Conservation (phyloP, 2,888 invertebrate genomes). For the Oegoconia quadripuncta region DNA sequence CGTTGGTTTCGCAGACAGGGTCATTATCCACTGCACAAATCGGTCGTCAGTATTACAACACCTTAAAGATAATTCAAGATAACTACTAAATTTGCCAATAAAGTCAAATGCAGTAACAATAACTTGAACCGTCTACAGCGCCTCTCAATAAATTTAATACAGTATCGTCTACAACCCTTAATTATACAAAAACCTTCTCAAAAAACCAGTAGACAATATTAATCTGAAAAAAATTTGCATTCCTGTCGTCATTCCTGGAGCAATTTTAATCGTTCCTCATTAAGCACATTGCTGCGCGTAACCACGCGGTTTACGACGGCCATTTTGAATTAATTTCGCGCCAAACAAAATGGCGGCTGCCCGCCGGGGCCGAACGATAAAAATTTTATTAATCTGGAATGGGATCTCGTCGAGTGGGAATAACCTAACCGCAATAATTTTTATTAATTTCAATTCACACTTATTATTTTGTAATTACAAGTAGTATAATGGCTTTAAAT, state of each 20-base stretch:
- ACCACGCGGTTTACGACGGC: constrained; percentile 57
- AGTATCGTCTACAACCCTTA: too few relatives aligned
- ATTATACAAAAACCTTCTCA: constrained; percentile 12
- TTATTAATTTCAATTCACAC: constrained; percentile 38
- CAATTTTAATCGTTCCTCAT: constrained; percentile 71
- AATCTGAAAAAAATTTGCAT: constrained; percentile 46
- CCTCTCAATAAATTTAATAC: too few relatives aligned
- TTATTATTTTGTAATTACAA: constrained; percentile 17
- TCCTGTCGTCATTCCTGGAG: constrained; percentile 51
- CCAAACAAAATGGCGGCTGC: constrained; percentile 62
- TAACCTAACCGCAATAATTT: constrained; percentile 42
- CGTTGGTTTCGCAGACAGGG: too few relatives aligned
- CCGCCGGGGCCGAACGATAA: constrained; percentile 46
- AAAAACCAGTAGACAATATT: constrained; percentile 22
- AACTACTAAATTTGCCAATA: too few relatives aligned
- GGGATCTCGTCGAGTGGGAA: constrained; percentile 42
- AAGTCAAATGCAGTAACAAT: too few relatives aligned
- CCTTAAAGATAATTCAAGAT: too few relatives aligned
- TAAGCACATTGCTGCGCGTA: constrained; percentile 64
- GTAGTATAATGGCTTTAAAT: background rate
- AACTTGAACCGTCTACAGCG: too few relatives aligned
- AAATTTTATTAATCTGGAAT: constrained; percentile 60
- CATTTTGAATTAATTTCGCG: constrained; percentile 73
- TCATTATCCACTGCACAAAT: too few relatives aligned
- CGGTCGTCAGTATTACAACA: too few relatives aligned